Percentiles rank a stretch among this genome's conserved stretches.
Conservation (phyloP, 2,797 vertebrate species). For the Gouania willdenowi region DNA sequence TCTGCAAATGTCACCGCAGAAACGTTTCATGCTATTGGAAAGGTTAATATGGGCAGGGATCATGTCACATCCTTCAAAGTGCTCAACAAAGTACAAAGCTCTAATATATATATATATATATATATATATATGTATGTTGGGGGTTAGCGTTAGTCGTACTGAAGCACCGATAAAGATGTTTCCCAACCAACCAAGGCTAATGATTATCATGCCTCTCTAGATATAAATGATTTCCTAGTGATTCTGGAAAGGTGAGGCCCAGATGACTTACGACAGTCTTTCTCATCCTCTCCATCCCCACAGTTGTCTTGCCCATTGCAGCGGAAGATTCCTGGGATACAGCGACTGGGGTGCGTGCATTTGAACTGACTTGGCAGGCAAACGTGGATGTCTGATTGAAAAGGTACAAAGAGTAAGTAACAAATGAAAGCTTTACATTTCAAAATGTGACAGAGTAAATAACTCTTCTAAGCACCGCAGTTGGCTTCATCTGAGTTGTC, state of each 20-base stretch:
- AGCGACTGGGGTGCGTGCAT: slow-evolving; percentile 94
- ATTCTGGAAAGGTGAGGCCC: too few relatives aligned
- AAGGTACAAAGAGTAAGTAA: background rate
- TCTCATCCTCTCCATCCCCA: slow-evolving; percentile 94
- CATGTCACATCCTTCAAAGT: slow-evolving; percentile 1
- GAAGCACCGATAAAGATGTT: too few relatives aligned
- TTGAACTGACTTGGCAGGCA: slow-evolving; percentile 98
- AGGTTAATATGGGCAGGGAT: slow-evolving; percentile 31
- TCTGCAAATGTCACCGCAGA: slow-evolving; percentile 40
- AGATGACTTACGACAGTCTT: slow-evolving; percentile 89
- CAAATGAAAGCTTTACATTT: background rate
- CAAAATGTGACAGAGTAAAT: background rate
- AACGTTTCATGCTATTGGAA: slow-evolving; percentile 29
- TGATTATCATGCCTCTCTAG: too few relatives aligned
- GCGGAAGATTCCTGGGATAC: slow-evolving; percentile 96
- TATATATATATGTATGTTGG: too few relatives aligned
- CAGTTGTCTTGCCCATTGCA: slow-evolving; percentile 99
- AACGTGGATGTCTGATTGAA: slow-evolving; percentile 88
- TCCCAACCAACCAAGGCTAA: too few relatives aligned
- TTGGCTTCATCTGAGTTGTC: slow-evolving; percentile 94
- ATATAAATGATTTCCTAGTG: too few relatives aligned
- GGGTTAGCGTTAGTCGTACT: too few relatives aligned
- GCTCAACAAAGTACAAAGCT: too few relatives aligned
- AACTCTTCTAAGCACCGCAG: slow-evolving; percentile 88
- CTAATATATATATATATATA: too few relatives aligned